Base-by-base conservation (phyloP, 2,113 vertebrate genomes). In the Mobula birostris region DNA sequence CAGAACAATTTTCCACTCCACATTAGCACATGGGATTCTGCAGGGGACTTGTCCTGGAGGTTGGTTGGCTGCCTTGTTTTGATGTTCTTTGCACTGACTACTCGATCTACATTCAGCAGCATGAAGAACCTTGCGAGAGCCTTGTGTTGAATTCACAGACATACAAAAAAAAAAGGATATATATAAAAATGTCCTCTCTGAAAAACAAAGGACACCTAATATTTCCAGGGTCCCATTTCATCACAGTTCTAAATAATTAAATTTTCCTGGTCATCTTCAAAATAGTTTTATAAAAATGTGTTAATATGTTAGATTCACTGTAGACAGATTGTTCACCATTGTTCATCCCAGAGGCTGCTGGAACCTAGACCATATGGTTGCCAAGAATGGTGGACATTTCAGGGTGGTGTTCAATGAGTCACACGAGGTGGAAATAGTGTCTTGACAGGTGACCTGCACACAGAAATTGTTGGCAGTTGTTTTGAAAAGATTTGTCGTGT, bases 391-490 rank as follows among this genome's bases (percentile, higher is more conserved):
- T 29, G 91, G 68, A 11, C 91, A 93, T 56, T 93, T 93, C 32
- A 93, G 91, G 12, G 91, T 93, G 68, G 21, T 27, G 70, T 93
- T 93, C 70, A 93, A 19, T 0, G 91, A 93, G 24, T 74, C 91
- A 56, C 91, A 93, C 14, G 91, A 93, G 27, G 70, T 93, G 68
- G 91, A 93, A 76, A 56, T 93, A 24, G 32, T 72, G 68, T 93
- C 91, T 70, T 93, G 91, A 56, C 91, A 93, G 70, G 68, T 76
- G 70, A 93, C 68, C 32, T 93, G 91, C 68, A 93, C 91, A 12
- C 91, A 93, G 68, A 93, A 93, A 2, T 48, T 56, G 56, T 24
- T 72, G 91, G 40, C 68, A 4, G 91, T 76, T 8, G 91, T 29
- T 56, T 93, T 93, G 40, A 93, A 76, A 48, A 72, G 68, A 11